phyloP scores from a whole-genome alignment of 2,888 invertebrate species.

The Scaptomyza polygonia region DNA sequence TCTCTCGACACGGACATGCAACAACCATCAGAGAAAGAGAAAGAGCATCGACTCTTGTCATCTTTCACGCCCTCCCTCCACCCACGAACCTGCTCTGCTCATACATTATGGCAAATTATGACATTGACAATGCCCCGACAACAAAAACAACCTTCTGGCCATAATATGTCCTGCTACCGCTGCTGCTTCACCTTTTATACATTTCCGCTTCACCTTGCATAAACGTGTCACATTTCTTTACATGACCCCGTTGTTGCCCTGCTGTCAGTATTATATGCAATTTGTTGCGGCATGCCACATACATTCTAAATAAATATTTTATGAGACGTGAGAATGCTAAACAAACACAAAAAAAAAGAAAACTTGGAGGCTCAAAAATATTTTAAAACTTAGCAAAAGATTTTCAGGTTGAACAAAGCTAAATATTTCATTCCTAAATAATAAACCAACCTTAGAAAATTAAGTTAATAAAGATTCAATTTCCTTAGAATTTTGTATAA shows the following conservation, averaged over 20 bases:
- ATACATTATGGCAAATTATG: constrained; percentile 75
- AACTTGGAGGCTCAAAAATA: neutral
- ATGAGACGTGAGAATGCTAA: constrained; percentile 14
- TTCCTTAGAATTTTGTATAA: neutral
- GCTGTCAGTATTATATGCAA: constrained; percentile 46
- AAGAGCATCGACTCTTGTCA: constrained; percentile 27
- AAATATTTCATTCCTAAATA: too few relatives aligned
- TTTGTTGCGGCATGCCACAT: constrained; percentile 58
- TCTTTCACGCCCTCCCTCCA: neutral
- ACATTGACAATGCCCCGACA: constrained; percentile 64
- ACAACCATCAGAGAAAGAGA: constrained; percentile 46
- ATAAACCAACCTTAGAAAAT: too few relatives aligned
- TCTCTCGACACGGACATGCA: constrained; percentile 61
- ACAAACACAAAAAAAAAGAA: too few relatives aligned
- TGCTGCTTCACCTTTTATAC: constrained; percentile 16
- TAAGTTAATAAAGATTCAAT: too few relatives aligned
- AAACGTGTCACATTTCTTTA: constrained; percentile 59
- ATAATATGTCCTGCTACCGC: constrained; percentile 44
- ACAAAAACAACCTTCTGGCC: constrained; percentile 31
- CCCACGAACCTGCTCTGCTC: neutral
- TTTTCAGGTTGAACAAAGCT: neutral
- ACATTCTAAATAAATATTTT: constrained; percentile 50
- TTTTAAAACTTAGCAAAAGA: neutral
- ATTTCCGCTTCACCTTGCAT: constrained; percentile 8
- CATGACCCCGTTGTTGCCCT: constrained; percentile 35